Conservation (phyloP, 2,797 vertebrate genomes). For the Pseudochaenichthys georgianus region DNA sequence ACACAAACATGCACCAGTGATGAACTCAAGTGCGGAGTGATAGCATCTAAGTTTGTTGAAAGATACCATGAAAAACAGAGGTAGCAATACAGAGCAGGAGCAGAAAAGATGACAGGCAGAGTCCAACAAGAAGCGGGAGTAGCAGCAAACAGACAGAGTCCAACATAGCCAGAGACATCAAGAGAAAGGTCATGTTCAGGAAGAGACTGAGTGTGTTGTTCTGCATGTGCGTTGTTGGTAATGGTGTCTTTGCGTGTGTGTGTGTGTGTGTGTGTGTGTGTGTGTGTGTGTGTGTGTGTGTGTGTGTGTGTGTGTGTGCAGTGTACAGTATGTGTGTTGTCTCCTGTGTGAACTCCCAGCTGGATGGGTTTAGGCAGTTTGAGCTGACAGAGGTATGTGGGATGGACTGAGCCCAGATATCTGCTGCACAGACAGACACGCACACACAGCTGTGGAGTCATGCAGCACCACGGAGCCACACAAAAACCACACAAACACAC, state of each 20-base stretch:
- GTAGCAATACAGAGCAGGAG: conserved; percentile 7
- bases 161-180: conserved; percentile 31
- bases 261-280: no score
- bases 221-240: conserved; percentile 24
- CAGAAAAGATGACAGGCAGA: conserved; percentile 28
- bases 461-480: conserved; percentile 34
- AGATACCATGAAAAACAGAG: conserved; percentile 41
- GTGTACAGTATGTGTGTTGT: conserved; percentile 42
- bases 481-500: conserved; percentile 10
- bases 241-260: conserved; percentile 13
- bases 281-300: no score
- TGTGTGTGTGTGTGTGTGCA: no score
- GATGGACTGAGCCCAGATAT: conserved; percentile 76
- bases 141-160: conserved; percentile 22
- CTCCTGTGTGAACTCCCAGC: conserved; percentile 68
- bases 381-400: conserved; percentile 74
- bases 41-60: conserved; percentile 62
- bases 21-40: conserved; percentile 66
- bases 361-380: conserved; percentile 63
- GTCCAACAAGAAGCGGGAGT: conserved; percentile 17
- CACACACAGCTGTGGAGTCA: conserved; percentile 56
- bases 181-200: conserved; percentile 61
- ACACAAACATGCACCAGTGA: conserved; percentile 67
- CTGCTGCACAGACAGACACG: conserved; percentile 60
- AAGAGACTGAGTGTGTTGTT: conserved; percentile 29